phyloP scores from a whole-genome alignment of 1,140 invertebrate genomes.

The Cryptotermes secundus region DNA sequence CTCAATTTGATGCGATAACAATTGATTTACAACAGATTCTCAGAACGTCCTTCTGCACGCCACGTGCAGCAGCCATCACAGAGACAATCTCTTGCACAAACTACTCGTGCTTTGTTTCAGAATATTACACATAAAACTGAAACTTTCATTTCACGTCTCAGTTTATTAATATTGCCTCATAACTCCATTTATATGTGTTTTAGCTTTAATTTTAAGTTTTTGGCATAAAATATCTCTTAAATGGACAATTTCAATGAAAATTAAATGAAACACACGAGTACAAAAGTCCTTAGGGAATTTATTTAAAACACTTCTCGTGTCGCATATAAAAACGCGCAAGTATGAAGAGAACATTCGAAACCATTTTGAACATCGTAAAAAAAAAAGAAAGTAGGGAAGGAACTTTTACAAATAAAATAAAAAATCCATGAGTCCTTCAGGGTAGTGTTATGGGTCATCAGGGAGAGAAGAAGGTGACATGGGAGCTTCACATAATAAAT shows the following conservation, averaged over 20 bases:
- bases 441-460: constrained; percentile 41
- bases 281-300: constrained; percentile 43
- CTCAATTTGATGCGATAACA: no score
- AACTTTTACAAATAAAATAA: constrained; percentile 47
- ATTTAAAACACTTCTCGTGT: constrained; percentile 49
- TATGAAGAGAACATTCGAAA: constrained; percentile 41
- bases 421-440: constrained; percentile 42
- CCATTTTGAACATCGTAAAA: constrained; percentile 43
- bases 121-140: not conserved
- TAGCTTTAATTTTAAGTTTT: not conserved
- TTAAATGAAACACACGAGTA: constrained; percentile 44
- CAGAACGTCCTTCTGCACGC: no score
- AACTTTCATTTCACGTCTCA: not conserved
- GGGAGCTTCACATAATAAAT: constrained; percentile 50
- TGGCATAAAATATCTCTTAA: constrained; percentile 24
- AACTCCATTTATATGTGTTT: not conserved
- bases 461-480: constrained; percentile 43
- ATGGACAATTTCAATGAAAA: constrained; percentile 42
- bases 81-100: not conserved
- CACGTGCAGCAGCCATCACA: no score
- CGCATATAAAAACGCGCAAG: constrained; percentile 41
- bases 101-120: not conserved
- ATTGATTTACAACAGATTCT: no score
- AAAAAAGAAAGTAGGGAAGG: constrained; percentile 45
- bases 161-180: constrained; percentile 7